These are phyloP conservation scores for Emys orbicularis DNA, from an alignment of 2,797 vertebrate genomes.

Conservation along the genomic window DNA sequence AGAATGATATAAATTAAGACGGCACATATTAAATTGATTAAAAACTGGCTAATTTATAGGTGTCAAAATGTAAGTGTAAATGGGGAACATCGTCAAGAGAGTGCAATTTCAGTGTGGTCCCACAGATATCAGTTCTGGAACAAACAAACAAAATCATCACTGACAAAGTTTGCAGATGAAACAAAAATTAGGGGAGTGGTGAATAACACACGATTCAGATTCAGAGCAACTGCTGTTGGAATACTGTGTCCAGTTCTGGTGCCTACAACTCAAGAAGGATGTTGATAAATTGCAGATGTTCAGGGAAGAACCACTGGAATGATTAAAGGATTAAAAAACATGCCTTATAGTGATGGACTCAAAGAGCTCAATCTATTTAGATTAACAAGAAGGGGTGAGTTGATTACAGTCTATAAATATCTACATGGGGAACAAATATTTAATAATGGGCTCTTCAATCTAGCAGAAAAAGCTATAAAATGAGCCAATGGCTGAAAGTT, in stretches of 20 bases:
- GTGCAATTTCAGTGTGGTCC: neutral
- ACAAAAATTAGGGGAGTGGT: neutral
- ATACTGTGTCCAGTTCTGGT: neutral
- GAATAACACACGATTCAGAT: neutral
- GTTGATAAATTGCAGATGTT: neutral
- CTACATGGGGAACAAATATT: neutral
- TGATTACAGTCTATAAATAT: neutral
- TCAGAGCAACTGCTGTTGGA: neutral
- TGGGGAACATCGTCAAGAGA: neutral
- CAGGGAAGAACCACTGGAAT: neutral
- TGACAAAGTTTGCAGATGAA: neutral
- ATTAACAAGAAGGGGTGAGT: neutral
- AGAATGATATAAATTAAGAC: neutral
- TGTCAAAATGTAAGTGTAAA: neutral
- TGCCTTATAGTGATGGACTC: neutral
- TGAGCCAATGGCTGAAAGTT: too few relatives aligned
- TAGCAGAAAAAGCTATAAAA: too few relatives aligned
- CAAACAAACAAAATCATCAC: neutral
- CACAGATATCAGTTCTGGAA: neutral
- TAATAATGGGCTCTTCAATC: too few relatives aligned
- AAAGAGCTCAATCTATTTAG: neutral
- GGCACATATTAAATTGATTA: neutral
- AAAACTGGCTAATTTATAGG: neutral
- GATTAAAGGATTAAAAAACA: neutral
- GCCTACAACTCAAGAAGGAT: neutral